These are phyloP conservation scores for Xyrauchen texanus DNA, from an alignment of 2,113 vertebrate genomes.

Conservation along the genomic window DNA sequence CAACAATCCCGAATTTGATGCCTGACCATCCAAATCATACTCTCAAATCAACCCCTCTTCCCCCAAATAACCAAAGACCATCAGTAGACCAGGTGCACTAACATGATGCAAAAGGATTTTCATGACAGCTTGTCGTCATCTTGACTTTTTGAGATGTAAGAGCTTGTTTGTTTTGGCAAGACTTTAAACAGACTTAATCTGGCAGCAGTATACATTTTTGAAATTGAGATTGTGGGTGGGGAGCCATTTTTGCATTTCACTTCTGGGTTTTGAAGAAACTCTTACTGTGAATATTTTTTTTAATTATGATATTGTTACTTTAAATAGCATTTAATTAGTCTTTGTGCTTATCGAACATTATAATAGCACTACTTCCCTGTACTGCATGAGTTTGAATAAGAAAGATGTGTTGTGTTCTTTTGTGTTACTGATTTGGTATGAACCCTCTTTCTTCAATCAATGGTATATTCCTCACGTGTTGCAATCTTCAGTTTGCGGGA, in stretches of 20 bases:
- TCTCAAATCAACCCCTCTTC: neutral
- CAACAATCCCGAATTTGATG: slow-evolving; percentile 53
- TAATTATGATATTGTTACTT: neutral
- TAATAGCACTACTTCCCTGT: too few species aligned
- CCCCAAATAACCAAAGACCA: neutral
- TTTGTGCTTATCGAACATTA: too few species aligned
- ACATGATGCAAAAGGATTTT: slow-evolving; percentile 43
- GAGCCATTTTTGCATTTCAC: slow-evolving; percentile 54
- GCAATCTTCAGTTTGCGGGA: too few species aligned
- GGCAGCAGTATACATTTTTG: slow-evolving; percentile 47
- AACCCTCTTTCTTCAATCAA: too few species aligned
- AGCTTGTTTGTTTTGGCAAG: slow-evolving; percentile 70
- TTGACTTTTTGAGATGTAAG: slow-evolving; percentile 53
- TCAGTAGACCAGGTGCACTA: slow-evolving; percentile 58
- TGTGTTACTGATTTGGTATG: too few species aligned
- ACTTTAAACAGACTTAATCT: slow-evolving; percentile 57
- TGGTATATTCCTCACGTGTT: too few species aligned
- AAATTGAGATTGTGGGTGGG: slow-evolving; percentile 55
- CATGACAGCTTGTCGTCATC: slow-evolving; percentile 54
- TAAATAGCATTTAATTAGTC: too few species aligned
- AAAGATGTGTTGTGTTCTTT: too few species aligned
- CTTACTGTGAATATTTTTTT: slow-evolving; percentile 54
- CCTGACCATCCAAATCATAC: slow-evolving; percentile 38
- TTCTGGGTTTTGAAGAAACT: slow-evolving; percentile 58
- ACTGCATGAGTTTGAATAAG: too few species aligned